Conservation (phyloP, 2,888 invertebrate genomes). For the Yponomeuta cagnagella region DNA sequence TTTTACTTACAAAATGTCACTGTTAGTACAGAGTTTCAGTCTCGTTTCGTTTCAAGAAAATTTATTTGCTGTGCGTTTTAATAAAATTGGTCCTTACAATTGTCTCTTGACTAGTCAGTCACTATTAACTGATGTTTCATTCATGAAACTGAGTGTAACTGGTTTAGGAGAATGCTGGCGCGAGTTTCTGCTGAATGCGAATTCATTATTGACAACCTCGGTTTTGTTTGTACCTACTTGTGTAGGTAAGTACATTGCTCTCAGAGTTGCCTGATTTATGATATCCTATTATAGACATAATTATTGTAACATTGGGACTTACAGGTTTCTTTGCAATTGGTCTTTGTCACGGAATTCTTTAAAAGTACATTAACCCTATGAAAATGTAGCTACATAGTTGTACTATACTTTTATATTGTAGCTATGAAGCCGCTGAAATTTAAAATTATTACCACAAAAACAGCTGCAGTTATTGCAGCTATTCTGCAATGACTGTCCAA, state of each 20-base stretch:
- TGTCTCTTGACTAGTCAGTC: background rate
- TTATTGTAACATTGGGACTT: too few species aligned
- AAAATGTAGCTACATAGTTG: too few species aligned
- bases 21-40: background rate
- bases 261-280: background rate
- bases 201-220: background rate
- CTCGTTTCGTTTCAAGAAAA: background rate
- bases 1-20: constrained; percentile 6
- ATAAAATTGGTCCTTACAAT: background rate
- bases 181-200: constrained; percentile 1
- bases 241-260: background rate
- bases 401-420: too few species aligned
- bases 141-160: background rate
- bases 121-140: constrained; percentile 3
- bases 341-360: too few species aligned
- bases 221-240: background rate
- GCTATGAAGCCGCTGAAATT: too few species aligned
- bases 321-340: too few species aligned
- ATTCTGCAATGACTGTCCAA: too few species aligned
- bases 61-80: constrained; percentile 4
- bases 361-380: too few species aligned
- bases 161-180: background rate
- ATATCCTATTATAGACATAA: too few species aligned
- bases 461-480: too few species aligned
- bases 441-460: too few species aligned